Base-by-base conservation (phyloP, 2,113 vertebrate genomes). In the Nibea albiflora region DNA sequence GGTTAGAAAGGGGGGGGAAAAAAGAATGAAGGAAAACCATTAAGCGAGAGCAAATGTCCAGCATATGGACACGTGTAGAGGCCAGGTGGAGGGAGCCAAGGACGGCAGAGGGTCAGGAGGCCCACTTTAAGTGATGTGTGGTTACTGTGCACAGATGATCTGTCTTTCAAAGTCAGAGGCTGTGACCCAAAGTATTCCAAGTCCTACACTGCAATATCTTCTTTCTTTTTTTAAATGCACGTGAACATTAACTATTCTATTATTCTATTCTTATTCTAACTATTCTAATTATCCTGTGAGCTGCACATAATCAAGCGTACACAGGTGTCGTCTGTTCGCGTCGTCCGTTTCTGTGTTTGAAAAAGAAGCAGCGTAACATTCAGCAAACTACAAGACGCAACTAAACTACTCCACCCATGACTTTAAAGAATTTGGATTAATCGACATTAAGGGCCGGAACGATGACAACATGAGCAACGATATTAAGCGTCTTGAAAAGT, bases 61-160 rank as follows among this genome's bases (percentile, higher is more conserved):
- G n/a, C 24, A 63, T 53, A 22, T 22, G 67, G 42, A 65, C 14
- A 57, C 8, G 26, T 61, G 56, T 77, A 49, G 64, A 67, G 56
- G 42, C 1, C 20, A 31, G 19, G 12, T 49, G 22, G 57, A 71
- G 16, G 24, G 19, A 69, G 31, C 1, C 16, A 65, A 24, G 22
- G 42, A 73, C 19, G 16, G 46, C 64, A 42, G 4, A 53, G 19
- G 2, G 49, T 17, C 58, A 4, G 4, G 11, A 2, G 26, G 71
- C 26, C 56, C 9, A 22, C 4, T 73, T 24, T 61, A 7, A 80
- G 57, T 69, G n/a, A 75, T 67, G 8, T 50, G 24, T n/a, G 19
- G 11, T 46, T 35, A 28, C 11, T 22, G 11, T 15, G 35, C 46
- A 22, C 15, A 44, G 26, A 64, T 20, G 8, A 68, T 66, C 39